Evolutionary conservation across 2,113 vertebrate species (phyloP), one percentile per base, ranked within the genome.

Genomic region (Bubo scandiacus): DNA sequence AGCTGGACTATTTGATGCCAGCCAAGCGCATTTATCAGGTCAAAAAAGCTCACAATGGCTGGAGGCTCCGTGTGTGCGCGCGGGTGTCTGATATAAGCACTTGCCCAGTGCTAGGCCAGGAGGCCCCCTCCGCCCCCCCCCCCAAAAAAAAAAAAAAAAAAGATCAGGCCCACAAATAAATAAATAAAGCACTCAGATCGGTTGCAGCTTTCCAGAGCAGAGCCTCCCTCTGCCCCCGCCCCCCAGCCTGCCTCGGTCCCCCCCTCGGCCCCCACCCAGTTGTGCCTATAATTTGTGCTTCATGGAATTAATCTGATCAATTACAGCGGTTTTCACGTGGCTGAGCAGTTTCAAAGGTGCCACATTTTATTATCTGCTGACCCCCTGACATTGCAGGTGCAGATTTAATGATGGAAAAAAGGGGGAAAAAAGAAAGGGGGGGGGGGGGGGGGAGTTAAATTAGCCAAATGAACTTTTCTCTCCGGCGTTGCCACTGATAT

Each of bases 301-400:
- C 96, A 96, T 96, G 96, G 98, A 97, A 98, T 97, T 96, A 97
- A 98, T 98, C 97, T 98, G 97, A 98, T 98, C 98, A 97, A 98
- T 98, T 95, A 98, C 98, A 98, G 98, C 97, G 96, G 98, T 98
- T 98, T 98, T 98, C 98, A 99, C 97, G 98, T 97, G 98, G 98
- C 98, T 98, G 98, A 98, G 98, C 98, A 98, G 98, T 98, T 99
- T 99, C 98, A 99, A 98, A 99, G 98, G 98, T 98, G 98, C 98
- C 98, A 97, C 98, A 98, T 98, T 99, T 99, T 99, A 99, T 99
- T 99, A 99, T 99, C 98, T 98, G 88, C 94, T 98, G 98, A 99
- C 98, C 99, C 98, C 97, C 97, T 99, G 99, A 99, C 99, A 99
- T 98, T 88, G 99, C 99, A 99, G 98, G 98, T 98, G 98, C 98